Evolutionary conservation across 2,888 invertebrate genomes (phyloP), one percentile per base, ranked within the genome.

Genomic region (Meiosimyza platycephala): DNA sequence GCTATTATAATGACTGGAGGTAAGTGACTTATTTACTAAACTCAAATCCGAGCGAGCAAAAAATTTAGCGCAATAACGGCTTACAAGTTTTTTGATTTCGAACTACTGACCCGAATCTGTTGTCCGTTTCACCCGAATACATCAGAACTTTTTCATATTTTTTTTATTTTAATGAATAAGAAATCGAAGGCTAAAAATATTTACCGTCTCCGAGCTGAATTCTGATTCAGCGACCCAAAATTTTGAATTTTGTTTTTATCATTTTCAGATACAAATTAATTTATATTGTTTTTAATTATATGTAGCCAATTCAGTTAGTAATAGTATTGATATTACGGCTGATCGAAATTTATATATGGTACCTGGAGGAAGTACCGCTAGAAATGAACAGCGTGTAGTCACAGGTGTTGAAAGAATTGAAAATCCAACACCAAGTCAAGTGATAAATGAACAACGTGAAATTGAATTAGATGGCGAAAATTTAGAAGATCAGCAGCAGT

Each of bases 381-480:
- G 40, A 15, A 77, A 77, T 55, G 80, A 78, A 55, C 81, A 88
- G 71, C 86, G 90, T 40, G 90, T 90, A 0, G 90, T 91, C 4
- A 90, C 90, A 0, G 91, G 91, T 0, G 84, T 90, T 6, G 91
- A 90, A 75, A 89, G 86, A 75, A 87, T 74, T 5, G 54, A 63
- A 15, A 18, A 72, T 62, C 66, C 62, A 33, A 59, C 77, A 9
- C 67, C 75, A 12, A 67, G 75, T 59, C 80, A 87, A 74, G 77
- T 79, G 6, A 77, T 75, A 2, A 78, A 79, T 0, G 86, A 86
- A 68, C 90, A 89, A 76, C 85, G 91, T 51, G 91, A 91, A 80
- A 83, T 90, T 13, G 89, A 88, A 57, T 88, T 91, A 85, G 91
- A 91, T 78, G 91, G 91, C 0, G 91, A 91, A 80, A 91, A 91